Evolutionary conservation across 2,797 vertebrate genomes (phyloP), one percentile per base, ranked within the genome.

Genomic region (Pangasius macronema): DNA sequence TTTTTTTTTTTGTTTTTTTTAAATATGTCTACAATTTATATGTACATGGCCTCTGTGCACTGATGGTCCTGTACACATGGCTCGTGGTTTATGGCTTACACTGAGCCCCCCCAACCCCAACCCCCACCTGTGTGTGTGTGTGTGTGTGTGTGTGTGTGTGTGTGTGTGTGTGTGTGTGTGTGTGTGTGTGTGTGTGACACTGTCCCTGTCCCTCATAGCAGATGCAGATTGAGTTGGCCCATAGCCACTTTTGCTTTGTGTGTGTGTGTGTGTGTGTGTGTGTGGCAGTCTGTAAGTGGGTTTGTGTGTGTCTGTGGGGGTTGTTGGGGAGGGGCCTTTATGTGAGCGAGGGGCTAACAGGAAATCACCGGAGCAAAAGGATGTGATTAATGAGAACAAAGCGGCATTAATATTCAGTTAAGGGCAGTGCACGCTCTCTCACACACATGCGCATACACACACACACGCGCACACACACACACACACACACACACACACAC

Each of bases 151-250:
- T n/a, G n/a, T n/a, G n/a, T n/a, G n/a, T n/a, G n/a, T n/a, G n/a
- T n/a, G n/a, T n/a, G n/a, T n/a, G n/a, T n/a, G n/a, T n/a, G n/a
- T n/a, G n/a, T n/a, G n/a, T n/a, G n/a, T n/a, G n/a, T n/a, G n/a
- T n/a, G n/a, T n/a, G n/a, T n/a, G n/a, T n/a, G n/a, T n/a, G n/a
- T n/a, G n/a, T n/a, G n/a, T n/a, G n/a, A n/a, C 88, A 91, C 91
- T 88, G 87, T 63, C 49, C 76, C 85, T 90, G 85, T 80, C 86
- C 89, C 88, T 89, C 86, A 84, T 89, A 90, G 85, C 87, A 91
- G 86, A 92, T 92, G 91, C 88, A 93, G 94, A 94, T 94, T 93
- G 93, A 90, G 91, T 92, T 94, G 92, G 93, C 93, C 87, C 68
- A 42, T 73, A 88, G 93, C 94, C 93, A 94, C 68, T 81, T 89